phyloP scores from a whole-genome alignment of 2,888 invertebrate species.

The Tipula lateralis region DNA sequence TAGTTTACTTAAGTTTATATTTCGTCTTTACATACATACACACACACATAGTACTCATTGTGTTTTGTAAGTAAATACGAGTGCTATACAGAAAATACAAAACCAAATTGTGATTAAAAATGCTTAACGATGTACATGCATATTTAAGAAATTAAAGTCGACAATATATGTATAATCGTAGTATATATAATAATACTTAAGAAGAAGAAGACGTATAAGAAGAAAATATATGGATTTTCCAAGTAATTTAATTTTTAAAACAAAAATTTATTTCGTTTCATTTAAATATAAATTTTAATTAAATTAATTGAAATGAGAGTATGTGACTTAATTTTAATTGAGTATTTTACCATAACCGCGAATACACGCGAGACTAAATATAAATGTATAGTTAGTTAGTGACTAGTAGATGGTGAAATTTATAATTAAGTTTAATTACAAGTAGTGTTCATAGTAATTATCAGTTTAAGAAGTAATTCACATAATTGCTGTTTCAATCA shows the following conservation, averaged over 20 bases:
- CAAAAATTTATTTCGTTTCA: background rate
- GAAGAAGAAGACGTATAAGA: background rate
- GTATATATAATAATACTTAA: background rate
- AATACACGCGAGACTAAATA: background rate
- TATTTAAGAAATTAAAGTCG: background rate
- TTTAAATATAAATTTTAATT: conserved; percentile 9
- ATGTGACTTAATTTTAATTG: conserved; percentile 24
- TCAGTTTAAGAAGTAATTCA: no score
- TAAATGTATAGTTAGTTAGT: no score
- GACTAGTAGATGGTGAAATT: background rate
- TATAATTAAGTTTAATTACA: conserved; percentile 13
- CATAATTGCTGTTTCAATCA: no score
- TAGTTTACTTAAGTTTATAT: background rate
- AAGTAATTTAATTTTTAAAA: background rate
- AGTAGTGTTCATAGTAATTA: no score
- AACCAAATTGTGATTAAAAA: conserved; percentile 12
- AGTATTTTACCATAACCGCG: background rate
- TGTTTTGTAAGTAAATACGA: background rate
- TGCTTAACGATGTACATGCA: background rate
- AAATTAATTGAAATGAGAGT: conserved; percentile 15
- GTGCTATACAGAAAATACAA: background rate
- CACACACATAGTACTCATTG: background rate
- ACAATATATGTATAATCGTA: background rate
- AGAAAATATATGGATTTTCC: conserved; percentile 4
- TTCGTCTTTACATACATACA: background rate